Evolutionary conservation across 2,797 vertebrate genomes (phyloP), one percentile per base, ranked within the genome.

Genomic region (Lepus townsendii): DNA sequence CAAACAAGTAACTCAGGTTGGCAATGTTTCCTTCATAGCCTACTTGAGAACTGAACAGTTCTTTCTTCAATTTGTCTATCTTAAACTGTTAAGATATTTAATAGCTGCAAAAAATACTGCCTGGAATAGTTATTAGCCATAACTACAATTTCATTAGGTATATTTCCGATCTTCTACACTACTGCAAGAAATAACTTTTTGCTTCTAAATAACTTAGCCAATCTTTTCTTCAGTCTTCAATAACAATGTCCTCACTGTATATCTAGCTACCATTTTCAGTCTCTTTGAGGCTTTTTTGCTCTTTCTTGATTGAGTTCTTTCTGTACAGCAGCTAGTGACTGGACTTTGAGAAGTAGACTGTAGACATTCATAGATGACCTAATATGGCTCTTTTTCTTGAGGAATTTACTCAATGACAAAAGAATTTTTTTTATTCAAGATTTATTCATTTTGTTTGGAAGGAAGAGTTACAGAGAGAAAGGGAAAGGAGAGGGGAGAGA

Each of bases 1-100:
- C 35, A 50, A 85, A 54, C 27, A n/a, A 83, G 32, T 83, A 79
- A 86, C 79, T 83, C 30, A 60, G 13, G 26, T 95, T 78, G 20
- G 79, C 91, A 78, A 54, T 57, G 13, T 78, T 93, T 88, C 20
- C 62, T 91, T 7, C 8, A 1, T 69, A 69, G 47, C n/a, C 60
- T 57, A 57, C 24, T 20, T 69, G 38, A 95, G 78, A 83, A 73
- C 12, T 9, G 16, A 93, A 30, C 19, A 75, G 8, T 35, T 63
- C 19, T 88, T 88, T 78, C 32, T 65, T 72, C 52, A 52, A 26
- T 62, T 73, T 16, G 63, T 73, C 42, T 88, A 27, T 71, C 30
- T 79, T 93, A 66, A 80, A 60, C 50, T 88, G 62, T 50, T 47
- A 65, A 50, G 76, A 75, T 20, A 52, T 62, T 60, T 66, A 19